A percentile compares a stretch with the other conserved stretches of the same genome.
These are phyloP conservation scores for Crax fasciolata DNA, from an alignment of 2,797 vertebrate genomes.

Conservation along the genomic window DNA sequence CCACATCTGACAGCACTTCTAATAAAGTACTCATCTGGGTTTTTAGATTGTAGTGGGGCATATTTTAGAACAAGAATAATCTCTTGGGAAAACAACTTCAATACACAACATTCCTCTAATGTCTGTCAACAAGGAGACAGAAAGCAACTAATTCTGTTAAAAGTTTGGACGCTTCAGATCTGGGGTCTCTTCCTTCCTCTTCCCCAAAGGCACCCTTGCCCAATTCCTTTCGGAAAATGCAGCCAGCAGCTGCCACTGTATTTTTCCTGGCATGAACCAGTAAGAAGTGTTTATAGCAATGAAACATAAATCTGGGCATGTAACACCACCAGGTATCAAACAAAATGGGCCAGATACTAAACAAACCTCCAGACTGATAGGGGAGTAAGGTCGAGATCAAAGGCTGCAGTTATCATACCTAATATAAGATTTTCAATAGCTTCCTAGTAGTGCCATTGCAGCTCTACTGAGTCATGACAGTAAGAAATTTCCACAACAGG, in stretches of 20 bases:
- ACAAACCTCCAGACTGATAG: background rate
- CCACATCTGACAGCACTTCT: background rate
- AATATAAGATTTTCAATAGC: background rate
- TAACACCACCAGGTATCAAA: background rate
- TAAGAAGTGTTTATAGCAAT: background rate
- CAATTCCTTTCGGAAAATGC: background rate
- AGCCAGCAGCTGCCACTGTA: background rate
- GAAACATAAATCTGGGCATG: slow-evolving; percentile 47
- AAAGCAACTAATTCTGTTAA: slow-evolving; percentile 33
- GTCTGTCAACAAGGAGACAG: background rate
- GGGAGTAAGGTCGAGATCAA: background rate
- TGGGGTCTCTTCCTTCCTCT: slow-evolving; percentile 26
- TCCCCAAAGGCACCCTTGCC: background rate
- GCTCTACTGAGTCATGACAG: background rate
- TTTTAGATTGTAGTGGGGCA: rapidly evolving
- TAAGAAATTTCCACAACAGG: background rate
- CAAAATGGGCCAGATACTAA: slow-evolving; percentile 11
- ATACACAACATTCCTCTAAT: background rate
- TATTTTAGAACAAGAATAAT: background rate
- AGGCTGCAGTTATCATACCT: background rate
- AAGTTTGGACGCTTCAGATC: slow-evolving; percentile 39
- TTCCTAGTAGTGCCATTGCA: background rate
- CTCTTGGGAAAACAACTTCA: background rate
- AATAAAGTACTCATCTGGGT: background rate
- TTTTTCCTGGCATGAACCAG: slow-evolving; percentile 9